Evolutionary conservation across 2,888 invertebrate species (phyloP).

Genomic region (Baccha elongata): DNA sequence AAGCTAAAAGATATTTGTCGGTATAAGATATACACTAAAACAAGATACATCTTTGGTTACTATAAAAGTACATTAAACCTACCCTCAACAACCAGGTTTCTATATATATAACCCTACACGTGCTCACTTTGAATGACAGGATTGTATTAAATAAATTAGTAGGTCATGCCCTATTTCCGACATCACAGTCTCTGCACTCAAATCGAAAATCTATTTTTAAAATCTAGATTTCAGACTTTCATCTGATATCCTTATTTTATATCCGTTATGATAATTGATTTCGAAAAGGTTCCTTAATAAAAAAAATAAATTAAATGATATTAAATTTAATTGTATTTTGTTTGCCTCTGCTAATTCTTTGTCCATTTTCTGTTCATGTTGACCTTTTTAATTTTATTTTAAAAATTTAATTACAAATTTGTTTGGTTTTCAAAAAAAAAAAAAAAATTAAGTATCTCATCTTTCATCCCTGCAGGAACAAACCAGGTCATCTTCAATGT

Average conservation of each 20-base stretch:
- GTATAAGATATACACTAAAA: neutral
- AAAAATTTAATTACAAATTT: constrained; percentile 67
- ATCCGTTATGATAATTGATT: constrained; percentile 14
- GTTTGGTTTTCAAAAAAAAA: constrained; percentile 28
- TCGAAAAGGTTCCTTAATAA: constrained; percentile 7
- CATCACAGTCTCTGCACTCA: neutral
- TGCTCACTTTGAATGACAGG: constrained; percentile 31
- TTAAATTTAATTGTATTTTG: neutral
- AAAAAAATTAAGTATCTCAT: neutral
- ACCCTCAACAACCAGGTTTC: neutral
- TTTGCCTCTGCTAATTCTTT: neutral
- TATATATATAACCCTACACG: constrained; percentile 23
- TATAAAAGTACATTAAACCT: neutral
- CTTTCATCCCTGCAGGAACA: neutral
- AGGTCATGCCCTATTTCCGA: constrained; percentile 55
- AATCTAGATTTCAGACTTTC: neutral
- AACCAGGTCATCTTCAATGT: constrained; percentile 61
- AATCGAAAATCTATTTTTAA: constrained; percentile 51
- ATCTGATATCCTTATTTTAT: neutral
- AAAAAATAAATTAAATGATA: constrained; percentile 35
- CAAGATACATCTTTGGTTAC: neutral
- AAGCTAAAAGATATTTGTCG: neutral
- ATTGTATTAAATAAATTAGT: constrained; percentile 63
- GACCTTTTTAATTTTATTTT: constrained; percentile 65
- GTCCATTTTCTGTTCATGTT: constrained; percentile 16